phyloP scores from a whole-genome alignment of 2,113 vertebrate species.

The Brachypteracias leptosomus region DNA sequence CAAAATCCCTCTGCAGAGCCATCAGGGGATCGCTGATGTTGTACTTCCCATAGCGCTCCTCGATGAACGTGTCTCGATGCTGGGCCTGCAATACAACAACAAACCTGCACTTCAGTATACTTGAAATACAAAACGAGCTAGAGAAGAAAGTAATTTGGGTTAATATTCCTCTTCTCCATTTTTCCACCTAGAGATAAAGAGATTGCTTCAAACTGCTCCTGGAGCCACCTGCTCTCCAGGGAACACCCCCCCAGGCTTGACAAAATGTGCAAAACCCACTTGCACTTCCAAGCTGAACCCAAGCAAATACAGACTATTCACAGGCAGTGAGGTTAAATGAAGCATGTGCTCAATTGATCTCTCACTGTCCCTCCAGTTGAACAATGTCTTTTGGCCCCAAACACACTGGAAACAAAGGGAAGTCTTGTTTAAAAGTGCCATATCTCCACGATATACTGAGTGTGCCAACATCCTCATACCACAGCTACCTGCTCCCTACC shows the following conservation, averaged over 20 bases:
- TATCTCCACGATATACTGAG: neutral
- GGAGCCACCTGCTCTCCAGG: neutral
- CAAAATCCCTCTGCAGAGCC: constrained; percentile 92
- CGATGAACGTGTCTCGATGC: constrained; percentile 87
- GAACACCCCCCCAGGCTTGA: neutral
- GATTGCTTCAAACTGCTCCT: neutral
- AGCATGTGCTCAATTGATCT: neutral
- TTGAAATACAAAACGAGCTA: neutral
- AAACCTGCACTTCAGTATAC: neutral
- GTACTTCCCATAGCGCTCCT: constrained; percentile 93
- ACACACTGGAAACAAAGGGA: neutral
- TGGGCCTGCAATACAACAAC: constrained; percentile 80
- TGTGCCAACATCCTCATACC: neutral
- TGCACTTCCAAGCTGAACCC: neutral
- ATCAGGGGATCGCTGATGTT: constrained; percentile 93
- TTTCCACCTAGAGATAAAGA: neutral
- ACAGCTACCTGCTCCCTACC: neutral
- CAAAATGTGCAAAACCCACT: neutral
- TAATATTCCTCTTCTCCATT: neutral
- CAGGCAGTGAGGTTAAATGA: neutral
- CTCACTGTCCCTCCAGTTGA: neutral
- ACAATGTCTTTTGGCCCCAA: neutral
- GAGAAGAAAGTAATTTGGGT: neutral
- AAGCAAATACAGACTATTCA: neutral
- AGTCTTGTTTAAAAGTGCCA: neutral